A percentile compares a stretch with the other conserved stretches of the same genome.
phyloP scores from a whole-genome alignment of 2,113 vertebrate species.

The Chionis minor region DNA sequence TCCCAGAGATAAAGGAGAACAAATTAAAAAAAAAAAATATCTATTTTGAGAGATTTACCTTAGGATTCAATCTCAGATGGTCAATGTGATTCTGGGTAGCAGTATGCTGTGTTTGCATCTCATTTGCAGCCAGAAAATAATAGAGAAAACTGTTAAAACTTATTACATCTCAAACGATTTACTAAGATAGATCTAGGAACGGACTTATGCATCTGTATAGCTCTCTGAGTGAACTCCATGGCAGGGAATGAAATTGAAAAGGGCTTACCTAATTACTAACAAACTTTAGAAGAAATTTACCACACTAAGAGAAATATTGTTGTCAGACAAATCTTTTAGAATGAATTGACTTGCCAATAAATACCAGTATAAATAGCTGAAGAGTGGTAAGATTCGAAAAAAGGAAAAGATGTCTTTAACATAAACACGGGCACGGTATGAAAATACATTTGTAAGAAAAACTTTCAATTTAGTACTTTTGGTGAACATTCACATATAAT shows the following conservation, averaged over 20 bases:
- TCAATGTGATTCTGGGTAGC: constrained; percentile 71
- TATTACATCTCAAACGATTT: neutral
- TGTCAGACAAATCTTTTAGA: neutral
- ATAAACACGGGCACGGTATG: neutral
- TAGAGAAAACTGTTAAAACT: neutral
- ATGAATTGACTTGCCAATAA: neutral
- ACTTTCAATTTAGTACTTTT: neutral
- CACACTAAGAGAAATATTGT: neutral
- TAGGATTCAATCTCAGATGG: constrained; percentile 64
- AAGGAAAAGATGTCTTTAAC: neutral
- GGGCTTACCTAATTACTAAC: neutral
- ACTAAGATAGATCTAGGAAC: neutral
- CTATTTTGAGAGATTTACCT: constrained; percentile 42
- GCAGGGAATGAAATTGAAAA: neutral
- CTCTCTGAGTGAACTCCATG: neutral
- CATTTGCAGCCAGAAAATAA: constrained; percentile 43
- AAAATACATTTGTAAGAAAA: neutral
- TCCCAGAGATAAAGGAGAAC: neutral
- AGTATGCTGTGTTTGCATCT: constrained; percentile 69
- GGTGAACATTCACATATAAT: neutral
- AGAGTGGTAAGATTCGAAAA: neutral
- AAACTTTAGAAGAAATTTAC: neutral
- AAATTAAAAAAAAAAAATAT: neutral
- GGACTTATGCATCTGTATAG: neutral
- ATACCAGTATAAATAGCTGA: neutral